Conservation (phyloP, 1,140 invertebrate species). For the Dufourea novaeangliae region DNA sequence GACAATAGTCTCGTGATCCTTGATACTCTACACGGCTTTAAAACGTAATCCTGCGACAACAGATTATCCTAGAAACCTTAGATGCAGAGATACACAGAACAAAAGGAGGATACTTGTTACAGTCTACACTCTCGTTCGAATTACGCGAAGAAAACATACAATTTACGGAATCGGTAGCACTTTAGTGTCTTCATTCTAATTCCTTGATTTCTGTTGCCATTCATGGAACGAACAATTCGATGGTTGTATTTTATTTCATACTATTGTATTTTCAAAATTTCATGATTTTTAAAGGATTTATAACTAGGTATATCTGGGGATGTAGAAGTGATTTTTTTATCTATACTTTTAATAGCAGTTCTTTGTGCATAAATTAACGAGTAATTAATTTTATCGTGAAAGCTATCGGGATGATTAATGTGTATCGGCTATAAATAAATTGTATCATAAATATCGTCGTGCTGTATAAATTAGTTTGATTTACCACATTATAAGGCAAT, state of each 20-base stretch:
- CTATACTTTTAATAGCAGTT: too few relatives aligned
- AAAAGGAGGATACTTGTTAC: slow-evolving; percentile 46
- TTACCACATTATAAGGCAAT: too few relatives aligned
- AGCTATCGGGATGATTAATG: too few relatives aligned
- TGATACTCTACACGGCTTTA: neutral
- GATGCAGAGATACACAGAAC: neutral
- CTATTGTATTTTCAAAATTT: neutral
- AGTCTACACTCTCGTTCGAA: slow-evolving; percentile 54
- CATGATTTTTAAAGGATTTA: neutral
- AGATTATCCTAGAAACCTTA: slow-evolving; percentile 40
- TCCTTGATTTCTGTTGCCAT: neutral
- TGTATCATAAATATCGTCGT: too few relatives aligned
- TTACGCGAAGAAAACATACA: slow-evolving; percentile 59
- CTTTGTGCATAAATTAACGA: too few relatives aligned
- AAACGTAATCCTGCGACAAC: slow-evolving; percentile 7
- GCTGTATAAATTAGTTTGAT: too few relatives aligned
- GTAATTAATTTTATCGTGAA: too few relatives aligned
- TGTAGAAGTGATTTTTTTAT: too few relatives aligned
- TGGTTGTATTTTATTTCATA: too few relatives aligned
- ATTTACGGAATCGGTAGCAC: slow-evolving; percentile 56
- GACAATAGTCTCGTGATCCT: neutral
- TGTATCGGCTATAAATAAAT: too few relatives aligned
- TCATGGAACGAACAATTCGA: too few relatives aligned
- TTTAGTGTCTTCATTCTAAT: slow-evolving; percentile 36
- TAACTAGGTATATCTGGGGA: too few relatives aligned